Base-by-base conservation (phyloP, 1,140 invertebrate genomes). In the Melitaea cinxia region DNA sequence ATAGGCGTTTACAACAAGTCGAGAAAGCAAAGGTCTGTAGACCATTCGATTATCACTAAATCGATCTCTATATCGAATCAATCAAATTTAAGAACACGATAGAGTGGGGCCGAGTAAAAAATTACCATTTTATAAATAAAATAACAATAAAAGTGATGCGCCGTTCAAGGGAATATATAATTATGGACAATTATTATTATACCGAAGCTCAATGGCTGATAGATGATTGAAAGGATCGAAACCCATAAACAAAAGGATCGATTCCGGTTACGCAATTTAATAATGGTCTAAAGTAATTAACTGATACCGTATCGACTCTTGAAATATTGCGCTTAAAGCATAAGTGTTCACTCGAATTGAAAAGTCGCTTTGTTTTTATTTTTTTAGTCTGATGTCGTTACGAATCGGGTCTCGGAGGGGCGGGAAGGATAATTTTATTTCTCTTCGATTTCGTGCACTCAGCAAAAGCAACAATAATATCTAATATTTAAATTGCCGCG, bases 101-200 rank as follows among this genome's bases (percentile, higher is more conserved):
- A 83, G 77, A 83, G 82, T 83, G 77, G 78, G 76, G 78, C 64
- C 78, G 80, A 82, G 76, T 78, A 83, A 88, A 82, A 88, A 89
- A 90, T 88, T 87, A 89, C 86, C 85, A 87, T 82, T 88, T 90
- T 89, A 89, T 91, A 89, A 91, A 91, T 91, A 91, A 91, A 91
- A 91, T 91, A 91, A 89, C 88, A 91, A 91, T 91, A 89, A 90
- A 91, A 89, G 79, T 77, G 86, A 91, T 84, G 83, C 82, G 81
- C 78, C 71, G 79, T 79, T 88, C 85, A 82, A 84, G 85, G 82
- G 86, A 88, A 89, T 89, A 88, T 91, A 83, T 91, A 89, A 91
- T 91, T 91, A 91, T 88, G 88, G 86, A 86, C 88, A 91, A 91
- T 91, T 91, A 89, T 86, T 89, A 87, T 89, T 85, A 90, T 89